Percentiles rank a stretch among this genome's conserved stretches.
Evolutionary conservation across 2,113 vertebrate species (phyloP).

Genomic region (Rhea americana): DNA sequence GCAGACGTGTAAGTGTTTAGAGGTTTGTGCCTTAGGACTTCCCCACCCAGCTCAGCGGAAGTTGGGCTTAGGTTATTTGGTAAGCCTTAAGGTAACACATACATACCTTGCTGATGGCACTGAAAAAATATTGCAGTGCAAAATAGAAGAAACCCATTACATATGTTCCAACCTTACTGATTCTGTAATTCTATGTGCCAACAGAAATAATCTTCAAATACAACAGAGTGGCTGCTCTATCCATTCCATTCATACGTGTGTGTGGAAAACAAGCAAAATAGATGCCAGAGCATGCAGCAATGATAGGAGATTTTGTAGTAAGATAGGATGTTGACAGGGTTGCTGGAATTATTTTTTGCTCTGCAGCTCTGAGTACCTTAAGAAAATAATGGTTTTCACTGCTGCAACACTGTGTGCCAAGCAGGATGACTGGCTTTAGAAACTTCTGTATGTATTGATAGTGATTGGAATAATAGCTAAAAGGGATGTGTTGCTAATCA

Average conservation of each 20-base stretch:
- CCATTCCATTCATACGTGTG: no score
- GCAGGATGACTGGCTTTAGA: background rate
- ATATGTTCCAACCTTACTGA: background rate
- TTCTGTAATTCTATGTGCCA: background rate
- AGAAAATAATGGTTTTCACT: background rate
- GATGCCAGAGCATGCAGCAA: background rate
- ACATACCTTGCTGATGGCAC: background rate
- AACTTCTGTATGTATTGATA: background rate
- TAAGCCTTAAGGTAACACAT: background rate
- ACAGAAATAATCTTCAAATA: background rate
- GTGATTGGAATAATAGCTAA: background rate
- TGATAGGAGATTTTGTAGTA: background rate
- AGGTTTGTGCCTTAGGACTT: background rate
- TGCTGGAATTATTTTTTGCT: background rate
- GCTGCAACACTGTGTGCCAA: background rate
- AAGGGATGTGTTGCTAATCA: background rate
- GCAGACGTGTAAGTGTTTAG: background rate
- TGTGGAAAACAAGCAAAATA: background rate
- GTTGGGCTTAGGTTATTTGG: background rate
- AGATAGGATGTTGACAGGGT: background rate
- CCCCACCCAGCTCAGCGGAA: background rate
- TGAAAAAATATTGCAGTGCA: background rate
- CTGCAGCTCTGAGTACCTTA: background rate
- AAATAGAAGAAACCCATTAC: background rate
- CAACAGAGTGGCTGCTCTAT: background rate